phyloP scores from a whole-genome alignment of 2,797 vertebrate species.

The Gallirallus australis region DNA sequence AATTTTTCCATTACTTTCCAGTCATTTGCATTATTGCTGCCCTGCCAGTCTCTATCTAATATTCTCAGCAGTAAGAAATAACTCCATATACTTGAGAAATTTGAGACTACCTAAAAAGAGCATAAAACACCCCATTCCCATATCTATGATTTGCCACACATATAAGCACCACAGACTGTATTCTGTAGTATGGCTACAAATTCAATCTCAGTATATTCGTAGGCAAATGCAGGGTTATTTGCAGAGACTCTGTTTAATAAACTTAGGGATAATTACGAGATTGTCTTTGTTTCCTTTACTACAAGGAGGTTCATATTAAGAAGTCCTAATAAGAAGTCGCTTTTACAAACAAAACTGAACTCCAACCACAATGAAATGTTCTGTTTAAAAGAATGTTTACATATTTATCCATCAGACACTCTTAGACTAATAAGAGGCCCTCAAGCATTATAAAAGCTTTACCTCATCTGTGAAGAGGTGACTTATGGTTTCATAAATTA shows the following conservation, averaged over 20 bases:
- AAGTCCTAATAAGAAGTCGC: not conserved
- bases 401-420: not conserved
- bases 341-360: conserved; percentile 14
- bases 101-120: not conserved
- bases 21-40: not conserved
- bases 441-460: conserved; percentile 43
- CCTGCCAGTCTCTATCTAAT: not conserved
- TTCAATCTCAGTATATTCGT: not conserved
- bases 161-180: not conserved
- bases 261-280: not conserved
- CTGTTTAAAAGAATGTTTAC: not conserved
- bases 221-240: not conserved
- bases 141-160: not conserved
- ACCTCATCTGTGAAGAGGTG: conserved; percentile 29
- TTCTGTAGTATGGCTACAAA: not conserved
- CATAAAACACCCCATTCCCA: not conserved
- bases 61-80: not conserved
- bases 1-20: not conserved
- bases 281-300: not conserved
- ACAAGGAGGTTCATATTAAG: not conserved
- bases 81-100: not conserved
- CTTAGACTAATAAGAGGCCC: conserved; percentile 9
- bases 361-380: not conserved
- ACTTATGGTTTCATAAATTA: conserved; percentile 54
- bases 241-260: not conserved